A percentile compares a stretch with the other conserved stretches of the same genome.
These are phyloP conservation scores for Periphyllus acericola DNA, from an alignment of 2,888 invertebrate species.

Conservation along the genomic window DNA sequence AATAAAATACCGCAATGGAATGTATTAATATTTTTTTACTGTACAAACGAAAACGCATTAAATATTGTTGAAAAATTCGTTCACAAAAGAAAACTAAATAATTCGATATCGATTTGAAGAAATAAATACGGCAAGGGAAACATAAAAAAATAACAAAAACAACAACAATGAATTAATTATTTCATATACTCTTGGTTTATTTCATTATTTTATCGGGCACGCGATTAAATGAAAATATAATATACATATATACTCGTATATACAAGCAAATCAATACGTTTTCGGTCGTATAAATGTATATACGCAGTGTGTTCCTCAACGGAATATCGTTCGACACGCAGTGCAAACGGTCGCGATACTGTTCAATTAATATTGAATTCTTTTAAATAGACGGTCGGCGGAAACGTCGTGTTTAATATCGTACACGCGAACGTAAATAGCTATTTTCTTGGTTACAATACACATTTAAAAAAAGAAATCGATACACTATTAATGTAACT, in stretches of 20 bases:
- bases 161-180: slow-evolving; percentile 6
- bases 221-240: slow-evolving; percentile 8
- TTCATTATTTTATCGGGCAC: not conserved
- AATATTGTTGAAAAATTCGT: not conserved
- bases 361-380: too few relatives aligned
- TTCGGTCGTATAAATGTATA: not conserved
- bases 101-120: slow-evolving; percentile 15
- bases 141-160: not conserved
- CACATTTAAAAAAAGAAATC: too few relatives aligned
- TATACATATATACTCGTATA: too few relatives aligned
- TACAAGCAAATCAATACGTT: not conserved
- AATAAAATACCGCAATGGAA: too few relatives aligned
- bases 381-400: too few relatives aligned
- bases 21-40: not conserved
- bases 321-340: too few relatives aligned
- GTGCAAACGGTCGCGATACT: too few relatives aligned
- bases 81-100: slow-evolving; percentile 1
- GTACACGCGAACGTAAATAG: too few relatives aligned
- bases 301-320: not conserved
- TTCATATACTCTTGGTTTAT: too few relatives aligned
- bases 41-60: not conserved
- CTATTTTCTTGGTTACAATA: too few relatives aligned
- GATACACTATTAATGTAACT: too few relatives aligned
- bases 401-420: too few relatives aligned
- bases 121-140: not conserved